phyloP scores from a whole-genome alignment of 2,113 vertebrate genomes.

The Megaceryle maxima region DNA sequence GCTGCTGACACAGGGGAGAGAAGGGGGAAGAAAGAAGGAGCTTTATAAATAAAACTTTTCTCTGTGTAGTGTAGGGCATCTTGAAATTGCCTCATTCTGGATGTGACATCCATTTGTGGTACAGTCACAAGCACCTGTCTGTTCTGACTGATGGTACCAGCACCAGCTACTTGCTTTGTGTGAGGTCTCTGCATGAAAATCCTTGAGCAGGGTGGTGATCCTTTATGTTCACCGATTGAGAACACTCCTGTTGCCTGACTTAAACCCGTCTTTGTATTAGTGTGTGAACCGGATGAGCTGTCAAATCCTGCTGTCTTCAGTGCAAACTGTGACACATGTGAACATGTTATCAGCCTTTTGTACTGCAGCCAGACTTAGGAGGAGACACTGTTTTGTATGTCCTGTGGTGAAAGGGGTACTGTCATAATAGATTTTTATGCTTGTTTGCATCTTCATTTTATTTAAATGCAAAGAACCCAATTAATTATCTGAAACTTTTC shows the following conservation, averaged over 20 bases:
- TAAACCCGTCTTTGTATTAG: background rate
- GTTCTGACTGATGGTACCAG: background rate
- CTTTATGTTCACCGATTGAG: background rate
- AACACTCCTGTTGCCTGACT: background rate
- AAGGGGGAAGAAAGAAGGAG: background rate
- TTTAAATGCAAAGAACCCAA: background rate
- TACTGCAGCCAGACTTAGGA: background rate
- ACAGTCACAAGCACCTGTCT: background rate
- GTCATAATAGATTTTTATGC: background rate
- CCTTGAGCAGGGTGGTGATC: background rate
- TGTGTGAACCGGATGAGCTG: background rate
- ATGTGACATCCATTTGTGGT: background rate
- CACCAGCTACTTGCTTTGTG: background rate
- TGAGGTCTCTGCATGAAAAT: background rate
- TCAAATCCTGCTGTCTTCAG: background rate
- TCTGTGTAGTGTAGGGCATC: fast-evolving
- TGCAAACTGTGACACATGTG: no score
- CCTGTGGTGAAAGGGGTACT: background rate
- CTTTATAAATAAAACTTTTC: background rate
- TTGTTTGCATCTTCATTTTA: background rate
- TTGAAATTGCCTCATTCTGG: background rate
- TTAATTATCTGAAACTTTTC: background rate
- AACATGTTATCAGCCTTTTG: fast-evolving
- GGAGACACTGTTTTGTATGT: background rate
- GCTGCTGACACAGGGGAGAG: background rate